Base-by-base conservation (phyloP, 2,113 vertebrate species). In the Myiozetetes cayanensis region DNA sequence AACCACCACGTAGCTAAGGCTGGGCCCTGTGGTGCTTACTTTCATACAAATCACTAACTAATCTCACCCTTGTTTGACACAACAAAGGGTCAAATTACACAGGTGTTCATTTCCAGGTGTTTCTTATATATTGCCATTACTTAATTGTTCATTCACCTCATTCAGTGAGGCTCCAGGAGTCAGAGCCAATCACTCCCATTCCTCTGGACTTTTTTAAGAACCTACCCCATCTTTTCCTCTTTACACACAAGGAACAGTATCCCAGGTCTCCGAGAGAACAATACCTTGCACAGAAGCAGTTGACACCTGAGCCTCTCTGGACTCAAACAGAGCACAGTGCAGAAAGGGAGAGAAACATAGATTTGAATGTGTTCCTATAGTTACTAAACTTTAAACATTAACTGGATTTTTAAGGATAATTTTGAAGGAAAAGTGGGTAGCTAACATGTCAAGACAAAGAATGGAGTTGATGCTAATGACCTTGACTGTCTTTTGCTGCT, bases 401-500 rank as follows among this genome's bases (percentile, higher is more conserved):
- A 61, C 47, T 49, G 35, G 46, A 80, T 67, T 94, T 92, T 87
- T 74, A 66, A 83, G 56, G 33, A 68, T 44, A 59, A 27, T 41
- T 77, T 59, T 90, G 74, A 76, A 93, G 33, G 50, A 53, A 61
- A 85, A 76, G 49, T 5, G 22, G 20, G 63, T 35, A 73, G 21
- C 25, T 63, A 86, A 74, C 83, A 89, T 78, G 90, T 90, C 61
- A 75, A 92, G 92, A 92, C 91, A 90, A 76, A 93, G 90, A 93
- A 81, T 50, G 31, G 63, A 93, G 49, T 27, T 85, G 53, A 41
- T 82, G 65, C n/a, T 90, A 89, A 95, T 84, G 70, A 93, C 68
- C 78, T 87, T 68, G 52, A 41, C 49, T 85, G 56, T 44, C 23
- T 88, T 88, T 68, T 78, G 86, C 47, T 89, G 88, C 90, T 94